Evolutionary conservation across 2,113 vertebrate species (phyloP).

Genomic region (Ovibos moschatus): DNA sequence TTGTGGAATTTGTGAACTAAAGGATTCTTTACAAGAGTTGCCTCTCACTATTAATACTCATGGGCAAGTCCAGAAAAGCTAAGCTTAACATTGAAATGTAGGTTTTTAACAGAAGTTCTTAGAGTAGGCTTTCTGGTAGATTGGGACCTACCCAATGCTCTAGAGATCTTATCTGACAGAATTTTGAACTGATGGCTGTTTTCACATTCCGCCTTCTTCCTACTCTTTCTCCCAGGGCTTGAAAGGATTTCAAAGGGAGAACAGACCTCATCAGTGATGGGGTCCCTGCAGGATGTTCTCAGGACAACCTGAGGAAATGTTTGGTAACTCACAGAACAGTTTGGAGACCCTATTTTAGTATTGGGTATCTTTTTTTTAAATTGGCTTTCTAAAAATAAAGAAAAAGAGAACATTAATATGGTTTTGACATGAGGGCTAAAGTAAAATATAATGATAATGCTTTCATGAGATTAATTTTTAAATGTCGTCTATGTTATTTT

Average conservation of each 20-base stretch:
- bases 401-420: neutral
- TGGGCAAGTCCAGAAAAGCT: neutral
- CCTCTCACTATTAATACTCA: neutral
- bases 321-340: neutral
- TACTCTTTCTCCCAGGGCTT: neutral
- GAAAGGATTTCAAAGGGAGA: neutral
- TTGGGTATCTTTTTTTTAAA: neutral
- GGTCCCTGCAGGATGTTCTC: neutral
- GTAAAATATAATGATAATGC: neutral
- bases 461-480: neutral
- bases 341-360: neutral
- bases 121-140: neutral
- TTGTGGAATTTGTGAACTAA: neutral
- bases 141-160: neutral
- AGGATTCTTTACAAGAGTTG: neutral
- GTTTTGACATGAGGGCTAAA: neutral
- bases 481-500: neutral
- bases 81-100: neutral
- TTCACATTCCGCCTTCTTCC: neutral
- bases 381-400: neutral
- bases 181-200: neutral
- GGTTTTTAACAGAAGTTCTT: neutral
- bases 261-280: neutral
- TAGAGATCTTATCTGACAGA: neutral
- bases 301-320: neutral